Percentiles rank a stretch among this genome's conserved stretches.
Evolutionary conservation across 2,888 invertebrate species (phyloP).

Genomic region (Sabellastarte sp.): DNA sequence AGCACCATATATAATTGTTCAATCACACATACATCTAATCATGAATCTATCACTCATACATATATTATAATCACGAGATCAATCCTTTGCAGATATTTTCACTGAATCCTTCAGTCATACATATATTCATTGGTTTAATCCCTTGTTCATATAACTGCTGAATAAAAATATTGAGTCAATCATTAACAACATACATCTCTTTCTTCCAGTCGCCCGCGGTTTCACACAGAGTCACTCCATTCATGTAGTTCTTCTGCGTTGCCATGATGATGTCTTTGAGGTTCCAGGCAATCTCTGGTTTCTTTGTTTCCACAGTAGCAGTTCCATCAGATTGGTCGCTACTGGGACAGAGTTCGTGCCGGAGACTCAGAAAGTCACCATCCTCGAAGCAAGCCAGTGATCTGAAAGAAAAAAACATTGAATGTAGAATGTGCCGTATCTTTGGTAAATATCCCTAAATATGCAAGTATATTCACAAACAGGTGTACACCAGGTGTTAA

Average conservation of each 20-base stretch:
- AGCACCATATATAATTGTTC: too few species aligned
- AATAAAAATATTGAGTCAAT: too few species aligned
- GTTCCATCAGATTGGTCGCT: conserved; percentile 41
- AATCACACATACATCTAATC: too few species aligned
- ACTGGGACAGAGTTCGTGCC: conserved; percentile 45
- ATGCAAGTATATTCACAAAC: too few species aligned
- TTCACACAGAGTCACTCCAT: conserved; percentile 31
- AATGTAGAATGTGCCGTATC: background rate
- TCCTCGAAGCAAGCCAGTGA: conserved; percentile 47
- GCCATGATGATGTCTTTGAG: conserved; percentile 21
- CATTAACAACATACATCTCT: conserved; percentile 9
- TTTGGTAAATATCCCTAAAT: too few species aligned
- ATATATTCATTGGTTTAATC: too few species aligned
- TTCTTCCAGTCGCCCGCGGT: conserved; percentile 8
- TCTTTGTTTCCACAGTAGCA: conserved; percentile 16
- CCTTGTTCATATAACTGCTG: too few species aligned
- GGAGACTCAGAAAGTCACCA: conserved; percentile 36
- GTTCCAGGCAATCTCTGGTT: conserved; percentile 34
- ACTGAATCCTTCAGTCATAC: too few species aligned
- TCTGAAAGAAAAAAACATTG: conserved; percentile 26
- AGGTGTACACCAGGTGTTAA: background rate
- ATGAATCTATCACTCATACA: too few species aligned
- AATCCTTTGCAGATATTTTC: too few species aligned
- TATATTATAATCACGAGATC: too few species aligned
- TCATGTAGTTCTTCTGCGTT: conserved; percentile 38